Evolutionary conservation across 2,797 vertebrate species (phyloP).

Genomic region (Psittacula derbiana): DNA sequence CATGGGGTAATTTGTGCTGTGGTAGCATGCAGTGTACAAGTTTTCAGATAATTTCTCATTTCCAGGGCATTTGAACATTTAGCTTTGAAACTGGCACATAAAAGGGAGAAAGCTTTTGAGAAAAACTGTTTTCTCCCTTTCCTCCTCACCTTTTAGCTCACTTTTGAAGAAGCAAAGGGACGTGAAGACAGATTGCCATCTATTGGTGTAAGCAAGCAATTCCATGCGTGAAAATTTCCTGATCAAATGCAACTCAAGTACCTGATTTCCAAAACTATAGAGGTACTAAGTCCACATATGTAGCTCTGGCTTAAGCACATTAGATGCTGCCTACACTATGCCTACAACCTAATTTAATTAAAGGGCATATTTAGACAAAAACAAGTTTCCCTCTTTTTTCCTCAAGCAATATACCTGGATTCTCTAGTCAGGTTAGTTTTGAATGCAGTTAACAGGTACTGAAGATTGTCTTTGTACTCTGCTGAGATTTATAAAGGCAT

Average conservation of each 20-base stretch:
- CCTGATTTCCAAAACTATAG: background rate
- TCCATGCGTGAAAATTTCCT: background rate
- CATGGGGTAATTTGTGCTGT: conserved; percentile 62
- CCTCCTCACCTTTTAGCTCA: background rate
- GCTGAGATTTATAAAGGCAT: background rate
- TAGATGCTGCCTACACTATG: background rate
- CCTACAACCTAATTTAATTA: background rate
- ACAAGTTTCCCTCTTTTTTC: background rate
- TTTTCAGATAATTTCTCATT: conserved; percentile 69
- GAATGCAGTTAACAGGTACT: background rate
- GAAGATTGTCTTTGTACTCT: background rate
- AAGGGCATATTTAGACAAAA: background rate
- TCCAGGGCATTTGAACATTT: conserved; percentile 52
- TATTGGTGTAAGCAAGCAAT: conserved; percentile 53
- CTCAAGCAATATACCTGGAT: background rate
- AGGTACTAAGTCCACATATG: background rate
- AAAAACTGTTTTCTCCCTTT: conserved; percentile 33
- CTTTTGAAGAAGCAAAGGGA: background rate
- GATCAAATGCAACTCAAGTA: background rate
- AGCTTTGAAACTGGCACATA: conserved; percentile 63
- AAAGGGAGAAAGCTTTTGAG: conserved; percentile 15
- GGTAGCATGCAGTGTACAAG: conserved; percentile 37
- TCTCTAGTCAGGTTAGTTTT: background rate
- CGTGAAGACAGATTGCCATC: conserved; percentile 63
- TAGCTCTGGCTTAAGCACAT: background rate